Evolutionary conservation across 2,888 invertebrate species (phyloP).

Genomic region (Drosophila robusta): DNA sequence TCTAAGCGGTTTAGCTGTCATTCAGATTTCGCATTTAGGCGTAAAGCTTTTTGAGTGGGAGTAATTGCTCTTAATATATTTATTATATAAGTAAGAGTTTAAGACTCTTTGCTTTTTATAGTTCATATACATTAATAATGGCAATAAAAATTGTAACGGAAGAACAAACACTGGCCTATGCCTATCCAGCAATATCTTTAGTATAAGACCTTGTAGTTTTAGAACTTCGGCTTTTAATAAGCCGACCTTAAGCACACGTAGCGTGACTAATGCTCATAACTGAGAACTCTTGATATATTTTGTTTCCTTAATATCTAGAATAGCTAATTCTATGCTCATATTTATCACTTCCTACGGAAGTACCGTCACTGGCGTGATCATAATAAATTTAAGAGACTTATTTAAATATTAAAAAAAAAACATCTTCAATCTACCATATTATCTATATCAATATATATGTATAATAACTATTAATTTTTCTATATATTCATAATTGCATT

Average conservation of each 20-base stretch:
- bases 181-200: background rate
- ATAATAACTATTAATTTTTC: background rate
- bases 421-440: background rate
- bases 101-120: background rate
- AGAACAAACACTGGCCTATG: background rate
- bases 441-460: background rate
- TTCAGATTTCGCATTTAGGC: background rate
- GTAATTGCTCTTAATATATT: too few species aligned
- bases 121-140: background rate
- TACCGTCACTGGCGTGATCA: background rate
- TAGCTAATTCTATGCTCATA: background rate
- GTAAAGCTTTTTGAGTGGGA: background rate
- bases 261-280: conserved; percentile 19
- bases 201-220: conserved; percentile 4
- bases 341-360: background rate
- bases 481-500: background rate
- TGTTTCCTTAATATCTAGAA: background rate
- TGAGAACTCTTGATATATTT: background rate
- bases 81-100: too few species aligned
- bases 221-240: conserved; percentile 3
- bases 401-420: background rate
- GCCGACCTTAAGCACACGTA: conserved; percentile 17
- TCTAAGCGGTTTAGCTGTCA: conserved; percentile 11
- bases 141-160: background rate
- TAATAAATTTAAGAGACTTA: background rate